phyloP scores from a whole-genome alignment of 2,888 invertebrate genomes.

The Sminthurinus aureus region DNA sequence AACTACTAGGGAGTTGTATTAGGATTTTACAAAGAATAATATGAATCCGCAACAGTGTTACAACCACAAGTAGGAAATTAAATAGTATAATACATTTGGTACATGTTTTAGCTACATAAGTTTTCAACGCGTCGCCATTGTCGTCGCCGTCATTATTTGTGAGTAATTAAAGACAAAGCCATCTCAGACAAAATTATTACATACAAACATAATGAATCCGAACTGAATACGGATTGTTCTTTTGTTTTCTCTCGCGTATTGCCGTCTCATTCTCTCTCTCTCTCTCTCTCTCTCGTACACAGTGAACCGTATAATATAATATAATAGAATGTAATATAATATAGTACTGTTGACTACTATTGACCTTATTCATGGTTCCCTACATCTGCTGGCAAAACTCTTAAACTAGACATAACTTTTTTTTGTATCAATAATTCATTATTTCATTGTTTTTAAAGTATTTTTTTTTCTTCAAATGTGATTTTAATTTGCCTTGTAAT shows the following conservation, averaged over 20 bases:
- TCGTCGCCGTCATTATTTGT: background rate
- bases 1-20: no score
- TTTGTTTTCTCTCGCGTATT: background rate
- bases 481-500: no score
- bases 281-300: background rate
- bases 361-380: background rate
- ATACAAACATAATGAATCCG: background rate
- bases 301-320: background rate
- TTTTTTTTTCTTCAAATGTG: no score
- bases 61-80: background rate
- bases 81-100: background rate
- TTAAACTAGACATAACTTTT: no score
- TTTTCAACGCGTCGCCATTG: background rate
- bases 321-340: background rate
- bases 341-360: background rate
- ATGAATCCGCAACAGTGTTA: no score
- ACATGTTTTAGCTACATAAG: background rate
- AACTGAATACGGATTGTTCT: constrained; percentile 8
- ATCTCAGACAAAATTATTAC: constrained; percentile 3
- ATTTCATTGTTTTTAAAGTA: no score
- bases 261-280: background rate
- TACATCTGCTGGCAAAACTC: background rate
- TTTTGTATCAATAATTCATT: no score
- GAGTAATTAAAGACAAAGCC: constrained; percentile 17
- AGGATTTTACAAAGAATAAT: no score